Evolutionary conservation across 2,888 invertebrate genomes (phyloP).

Genomic region (Ypsolopha scabrella): DNA sequence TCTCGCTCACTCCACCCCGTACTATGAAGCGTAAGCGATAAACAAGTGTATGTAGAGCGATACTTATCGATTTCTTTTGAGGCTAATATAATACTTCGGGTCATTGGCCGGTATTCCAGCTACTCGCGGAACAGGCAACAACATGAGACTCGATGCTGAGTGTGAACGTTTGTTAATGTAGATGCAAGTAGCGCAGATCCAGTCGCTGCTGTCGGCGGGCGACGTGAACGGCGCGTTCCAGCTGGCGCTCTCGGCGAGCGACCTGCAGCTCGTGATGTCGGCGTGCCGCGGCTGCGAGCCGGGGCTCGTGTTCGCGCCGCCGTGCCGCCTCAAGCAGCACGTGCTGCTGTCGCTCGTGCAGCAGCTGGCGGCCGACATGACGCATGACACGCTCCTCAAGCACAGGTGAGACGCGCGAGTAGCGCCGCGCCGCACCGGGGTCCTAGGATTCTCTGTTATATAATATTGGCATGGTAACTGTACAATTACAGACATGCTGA

Average conservation of each 20-base stretch:
- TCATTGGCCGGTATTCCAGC: too few relatives aligned
- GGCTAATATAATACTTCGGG: too few relatives aligned
- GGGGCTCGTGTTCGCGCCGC: conserved; percentile 78
- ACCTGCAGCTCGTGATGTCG: conserved; percentile 87
- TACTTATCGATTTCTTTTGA: too few relatives aligned
- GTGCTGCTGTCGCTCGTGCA: conserved; percentile 94
- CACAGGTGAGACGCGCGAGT: not conserved
- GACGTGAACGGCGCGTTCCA: conserved; percentile 92
- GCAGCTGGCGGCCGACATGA: conserved; percentile 92
- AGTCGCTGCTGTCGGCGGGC: conserved; percentile 75
- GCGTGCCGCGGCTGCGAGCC: conserved; percentile 90
- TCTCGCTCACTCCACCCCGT: too few relatives aligned
- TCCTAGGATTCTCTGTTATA: not conserved
- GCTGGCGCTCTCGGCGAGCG: conserved; percentile 88
- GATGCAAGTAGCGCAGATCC: conserved; percentile 76
- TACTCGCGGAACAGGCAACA: too few relatives aligned
- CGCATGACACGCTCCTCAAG: conserved; percentile 72
- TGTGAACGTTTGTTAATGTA: conserved; percentile 19
- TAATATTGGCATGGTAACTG: too few relatives aligned
- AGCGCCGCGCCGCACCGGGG: not conserved
- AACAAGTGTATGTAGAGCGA: too few relatives aligned
- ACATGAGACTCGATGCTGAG: too few relatives aligned
- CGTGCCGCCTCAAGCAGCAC: conserved; percentile 85
- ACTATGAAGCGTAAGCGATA: too few relatives aligned
- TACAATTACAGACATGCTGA: too few relatives aligned